A percentile compares a stretch with the other conserved stretches of the same genome.
Conservation (phyloP, 2,797 vertebrate genomes). For the Bovichtus diacanthus region DNA sequence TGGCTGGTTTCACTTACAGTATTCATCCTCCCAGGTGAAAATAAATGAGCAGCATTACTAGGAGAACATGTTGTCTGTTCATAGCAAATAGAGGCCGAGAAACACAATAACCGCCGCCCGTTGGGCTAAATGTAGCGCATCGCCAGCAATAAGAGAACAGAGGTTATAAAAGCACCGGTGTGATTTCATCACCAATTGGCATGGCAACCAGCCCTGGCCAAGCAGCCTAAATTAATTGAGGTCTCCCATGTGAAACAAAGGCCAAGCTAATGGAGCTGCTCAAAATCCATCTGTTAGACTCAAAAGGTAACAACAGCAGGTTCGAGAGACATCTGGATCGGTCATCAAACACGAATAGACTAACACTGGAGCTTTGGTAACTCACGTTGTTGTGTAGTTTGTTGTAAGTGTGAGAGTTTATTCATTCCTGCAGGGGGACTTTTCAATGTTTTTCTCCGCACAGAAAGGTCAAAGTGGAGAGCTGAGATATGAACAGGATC, state of each 20-base stretch:
- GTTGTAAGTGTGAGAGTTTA: constrained; percentile 11
- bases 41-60: constrained; percentile 57
- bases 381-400: constrained; percentile 6
- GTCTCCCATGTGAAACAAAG: constrained; percentile 69
- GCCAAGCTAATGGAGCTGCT: constrained; percentile 54
- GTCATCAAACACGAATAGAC: constrained; percentile 15
- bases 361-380: not conserved
- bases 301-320: constrained; percentile 45
- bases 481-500: constrained; percentile 27
- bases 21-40: constrained; percentile 53
- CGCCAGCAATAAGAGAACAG: constrained; percentile 61
- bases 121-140: constrained; percentile 72
- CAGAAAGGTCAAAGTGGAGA: constrained; percentile 43
- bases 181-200: constrained; percentile 75
- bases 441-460: constrained; percentile 9
- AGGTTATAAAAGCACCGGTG: constrained; percentile 64
- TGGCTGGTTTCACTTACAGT: constrained; percentile 58
- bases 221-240: constrained; percentile 69
- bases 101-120: constrained; percentile 56
- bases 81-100: constrained; percentile 54
- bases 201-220: constrained; percentile 66
- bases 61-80: constrained; percentile 55
- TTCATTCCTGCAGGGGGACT: constrained; percentile 39
- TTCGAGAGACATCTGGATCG: constrained; percentile 33
- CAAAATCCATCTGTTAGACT: constrained; percentile 41